Evolutionary conservation across 2,113 vertebrate genomes (phyloP), one percentile per base, ranked within the genome.

Genomic region (Cynopterus brachyotis): DNA sequence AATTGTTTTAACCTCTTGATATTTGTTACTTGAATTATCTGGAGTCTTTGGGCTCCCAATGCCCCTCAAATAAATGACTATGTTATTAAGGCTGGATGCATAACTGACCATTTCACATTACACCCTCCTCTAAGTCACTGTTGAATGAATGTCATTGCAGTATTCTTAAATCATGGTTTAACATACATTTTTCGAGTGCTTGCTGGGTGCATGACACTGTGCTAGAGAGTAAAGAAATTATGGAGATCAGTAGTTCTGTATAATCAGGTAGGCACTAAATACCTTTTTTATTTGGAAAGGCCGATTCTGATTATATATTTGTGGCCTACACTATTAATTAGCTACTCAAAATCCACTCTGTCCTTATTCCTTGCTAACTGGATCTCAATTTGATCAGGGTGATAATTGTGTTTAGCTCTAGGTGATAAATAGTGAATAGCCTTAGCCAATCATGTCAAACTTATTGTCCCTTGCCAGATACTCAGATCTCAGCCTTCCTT

Each of bases 311-410:
- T 79, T n/a, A 70, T 17, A 32, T 60, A 81, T 90, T 73, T 88
- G 22, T 69, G 32, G 50, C 28, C 82, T 90, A 67, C 19, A 32
- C 13, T 90, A 87, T 62, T 32, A 69, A 57, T 66, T 81, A 85
- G n/a, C 24, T 82, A 72, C 10, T 84, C 17, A 67, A 30, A 17
- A 79, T 42, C 53, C 37, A 93, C 53, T 91, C 32, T 81, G 22
- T 45, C 26, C n/a, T 89, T 76, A 86, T 50, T 66, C 20, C 57
- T 81, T 97, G 59, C 28, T 95, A 94, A 70, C 30, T 37, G 32
- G 42, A 81, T 93, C 17, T 91, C 45, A 85, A 10, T 86, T 78
- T 95, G 87, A 70, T 92, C 86, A 78, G 17, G n/a, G 45, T 81
- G 19, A 84, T 24, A 84, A 40, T 15, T 59, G 40, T 75, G 22